A percentile compares a stretch with the other conserved stretches of the same genome.
phyloP scores from a whole-genome alignment of 92 coral and sea anemone genomes.

The Heliopora coerulea region DNA sequence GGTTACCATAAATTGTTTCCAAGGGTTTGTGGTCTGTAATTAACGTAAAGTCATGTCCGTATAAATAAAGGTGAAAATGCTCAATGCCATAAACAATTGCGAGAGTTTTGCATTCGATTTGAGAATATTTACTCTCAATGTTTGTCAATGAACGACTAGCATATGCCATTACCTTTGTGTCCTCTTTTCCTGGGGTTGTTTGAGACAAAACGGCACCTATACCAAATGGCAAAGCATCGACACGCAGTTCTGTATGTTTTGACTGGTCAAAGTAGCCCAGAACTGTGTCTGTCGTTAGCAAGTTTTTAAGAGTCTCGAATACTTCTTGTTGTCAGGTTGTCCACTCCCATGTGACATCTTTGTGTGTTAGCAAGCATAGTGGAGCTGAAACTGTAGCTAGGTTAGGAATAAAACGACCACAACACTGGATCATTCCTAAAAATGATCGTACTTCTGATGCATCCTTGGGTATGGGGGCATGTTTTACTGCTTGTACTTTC shows the following conservation, averaged over 20 bases:
- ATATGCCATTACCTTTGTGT: slow-evolving; percentile 27
- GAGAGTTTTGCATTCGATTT: slow-evolving; percentile 33
- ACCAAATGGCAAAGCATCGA: slow-evolving; percentile 37
- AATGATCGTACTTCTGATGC: slow-evolving; percentile 24
- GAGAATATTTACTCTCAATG: slow-evolving; percentile 15
- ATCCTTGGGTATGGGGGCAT: slow-evolving; percentile 14
- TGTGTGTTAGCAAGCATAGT: slow-evolving; percentile 23
- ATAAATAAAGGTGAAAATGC: slow-evolving; percentile 25
- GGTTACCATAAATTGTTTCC: background rate
- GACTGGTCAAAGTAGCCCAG: slow-evolving; percentile 24
- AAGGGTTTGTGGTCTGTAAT: slow-evolving; percentile 14
- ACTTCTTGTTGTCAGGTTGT: slow-evolving; percentile 6
- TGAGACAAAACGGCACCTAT: slow-evolving; percentile 31
- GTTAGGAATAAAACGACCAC: slow-evolving; percentile 29
- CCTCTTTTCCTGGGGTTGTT: slow-evolving; percentile 6
- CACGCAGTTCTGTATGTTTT: slow-evolving; percentile 11
- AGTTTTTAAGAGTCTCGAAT: slow-evolving; percentile 9
- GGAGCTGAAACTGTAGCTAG: slow-evolving; percentile 19
- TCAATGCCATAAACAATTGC: slow-evolving; percentile 35
- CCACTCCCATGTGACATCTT: slow-evolving; percentile 14
- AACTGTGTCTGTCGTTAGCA: slow-evolving; percentile 19
- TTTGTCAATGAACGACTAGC: slow-evolving; percentile 19
- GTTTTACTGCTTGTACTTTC: slow-evolving; percentile 22
- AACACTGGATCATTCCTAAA: slow-evolving; percentile 21
- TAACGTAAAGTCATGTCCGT: slow-evolving; percentile 29